These are phyloP conservation scores for Perizoma flavofasciatum DNA, from an alignment of 2,888 invertebrate genomes.

Conservation along the genomic window DNA sequence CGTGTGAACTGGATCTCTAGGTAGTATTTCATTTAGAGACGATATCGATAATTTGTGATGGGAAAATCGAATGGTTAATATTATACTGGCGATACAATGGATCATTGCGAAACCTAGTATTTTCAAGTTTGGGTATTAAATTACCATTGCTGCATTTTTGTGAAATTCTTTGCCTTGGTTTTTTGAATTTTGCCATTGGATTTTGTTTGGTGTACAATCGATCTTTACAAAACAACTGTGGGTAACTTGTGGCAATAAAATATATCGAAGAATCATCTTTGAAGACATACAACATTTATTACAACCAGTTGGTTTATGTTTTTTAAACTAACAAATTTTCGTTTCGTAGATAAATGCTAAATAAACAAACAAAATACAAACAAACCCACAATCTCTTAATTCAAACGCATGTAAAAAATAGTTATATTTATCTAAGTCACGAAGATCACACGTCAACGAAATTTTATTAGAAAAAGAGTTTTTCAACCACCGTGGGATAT, in stretches of 20 bases:
- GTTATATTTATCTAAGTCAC: too few species aligned
- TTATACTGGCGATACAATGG: constrained; percentile 20
- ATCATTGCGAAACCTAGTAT: constrained; percentile 15
- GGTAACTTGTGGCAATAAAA: too few species aligned
- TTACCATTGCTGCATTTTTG: constrained; percentile 11
- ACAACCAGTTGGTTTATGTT: too few species aligned
- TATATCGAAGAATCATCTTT: too few species aligned
- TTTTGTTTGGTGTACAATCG: not conserved
- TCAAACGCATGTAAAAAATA: too few species aligned
- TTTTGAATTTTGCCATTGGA: not conserved
- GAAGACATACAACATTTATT: too few species aligned
- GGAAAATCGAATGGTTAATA: constrained; percentile 25
- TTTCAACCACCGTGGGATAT: not conserved
- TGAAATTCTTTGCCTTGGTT: constrained; percentile 5
- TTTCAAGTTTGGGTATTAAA: constrained; percentile 4
- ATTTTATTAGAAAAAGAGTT: too few species aligned
- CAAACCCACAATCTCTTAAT: too few species aligned
- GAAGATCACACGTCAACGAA: not conserved
- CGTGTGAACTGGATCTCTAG: constrained; percentile 41
- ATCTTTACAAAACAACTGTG: not conserved
- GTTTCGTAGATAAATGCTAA: too few species aligned
- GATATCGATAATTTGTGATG: constrained; percentile 39
- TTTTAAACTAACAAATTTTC: too few species aligned
- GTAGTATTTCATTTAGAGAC: constrained; percentile 38
- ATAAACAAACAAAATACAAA: too few species aligned